Evolutionary conservation across 2,888 invertebrate genomes (phyloP), one percentile per base, ranked within the genome.

Genomic region (Patella ulyssiponensis): DNA sequence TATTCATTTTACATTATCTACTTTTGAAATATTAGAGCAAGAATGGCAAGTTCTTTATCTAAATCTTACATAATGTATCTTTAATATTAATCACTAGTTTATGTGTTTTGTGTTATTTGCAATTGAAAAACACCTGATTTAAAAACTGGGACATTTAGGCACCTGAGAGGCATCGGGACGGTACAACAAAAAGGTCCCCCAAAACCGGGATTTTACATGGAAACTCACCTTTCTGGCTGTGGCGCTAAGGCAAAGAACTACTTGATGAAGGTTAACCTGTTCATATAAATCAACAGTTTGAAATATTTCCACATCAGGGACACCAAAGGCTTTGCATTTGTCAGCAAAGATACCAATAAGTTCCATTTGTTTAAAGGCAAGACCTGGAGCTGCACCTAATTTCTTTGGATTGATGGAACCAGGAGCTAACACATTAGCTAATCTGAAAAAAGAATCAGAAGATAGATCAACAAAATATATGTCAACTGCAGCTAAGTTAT

Each of bases 251-350:
- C 98, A 98, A 89, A 97, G 96, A 77, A 99, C 96, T 71, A 99
- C 98, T 33, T 98, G 96, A 92, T 97, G 96, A 82, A 99, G 94
- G 91, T 99, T 99, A 93, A 97, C 97, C 90, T 95, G 94, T 92
- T 99, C 99, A 96, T 97, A 98, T 74, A 99, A 94, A 92, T 99
- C 99, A 3, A 98, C 98, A 3, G 98, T 98, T 93, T 98, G 97
- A 94, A 98, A 98, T 73, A 96, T 96, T 93, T 98, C 98, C 91
- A 96, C 96, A 33, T 96, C 95, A 0, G 97, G 96, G 4, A 99
- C 98, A 69, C 98, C 99, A 82, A 98, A 93, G 78, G 94, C 94
- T 90, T 94, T 95, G 77, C 96, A 96, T 14, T 95, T 95, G 84
- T 95, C 96, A 79, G 97, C 93, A 93, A 98, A 98, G 95, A 97